phyloP scores from a whole-genome alignment of 2,113 vertebrate genomes.

The Gopherus evgoodei region DNA sequence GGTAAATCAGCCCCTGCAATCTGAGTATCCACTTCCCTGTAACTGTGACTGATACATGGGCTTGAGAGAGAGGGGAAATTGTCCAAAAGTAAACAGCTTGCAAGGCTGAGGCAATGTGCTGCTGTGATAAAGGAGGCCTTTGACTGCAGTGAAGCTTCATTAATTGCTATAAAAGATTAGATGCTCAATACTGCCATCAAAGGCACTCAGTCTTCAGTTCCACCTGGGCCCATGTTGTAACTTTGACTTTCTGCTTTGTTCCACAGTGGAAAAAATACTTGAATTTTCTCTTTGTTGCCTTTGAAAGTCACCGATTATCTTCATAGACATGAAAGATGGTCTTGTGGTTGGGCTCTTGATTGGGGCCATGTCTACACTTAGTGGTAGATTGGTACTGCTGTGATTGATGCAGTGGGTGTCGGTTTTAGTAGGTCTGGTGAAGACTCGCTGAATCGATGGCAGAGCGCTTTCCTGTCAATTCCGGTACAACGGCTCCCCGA shows the following conservation, averaged over 20 bases:
- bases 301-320: neutral
- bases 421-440: too few relatives aligned
- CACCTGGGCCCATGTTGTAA: neutral
- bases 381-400: too few relatives aligned
- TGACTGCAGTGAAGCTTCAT: constrained; percentile 10
- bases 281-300: neutral
- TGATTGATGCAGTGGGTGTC: too few relatives aligned
- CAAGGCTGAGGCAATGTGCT: neutral
- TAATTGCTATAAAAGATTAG: constrained; percentile 9
- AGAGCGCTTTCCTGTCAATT: too few relatives aligned
- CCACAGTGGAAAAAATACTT: neutral
- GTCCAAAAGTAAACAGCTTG: neutral
- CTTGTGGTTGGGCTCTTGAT: neutral
- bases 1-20: constrained; percentile 14
- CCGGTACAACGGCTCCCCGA: too few relatives aligned
- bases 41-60: neutral
- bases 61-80: neutral
- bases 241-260: constrained; percentile 3
- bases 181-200: neutral
- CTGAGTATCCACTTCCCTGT: neutral
- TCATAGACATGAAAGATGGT: neutral
- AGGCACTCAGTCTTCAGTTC: neutral
- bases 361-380: too few relatives aligned
- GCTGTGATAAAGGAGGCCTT: neutral
- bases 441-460: too few relatives aligned